Percentiles rank a stretch among this genome's conserved stretches.
Evolutionary conservation across 2,888 invertebrate species (phyloP).

Genomic region (Dichetophora obliterata): DNA sequence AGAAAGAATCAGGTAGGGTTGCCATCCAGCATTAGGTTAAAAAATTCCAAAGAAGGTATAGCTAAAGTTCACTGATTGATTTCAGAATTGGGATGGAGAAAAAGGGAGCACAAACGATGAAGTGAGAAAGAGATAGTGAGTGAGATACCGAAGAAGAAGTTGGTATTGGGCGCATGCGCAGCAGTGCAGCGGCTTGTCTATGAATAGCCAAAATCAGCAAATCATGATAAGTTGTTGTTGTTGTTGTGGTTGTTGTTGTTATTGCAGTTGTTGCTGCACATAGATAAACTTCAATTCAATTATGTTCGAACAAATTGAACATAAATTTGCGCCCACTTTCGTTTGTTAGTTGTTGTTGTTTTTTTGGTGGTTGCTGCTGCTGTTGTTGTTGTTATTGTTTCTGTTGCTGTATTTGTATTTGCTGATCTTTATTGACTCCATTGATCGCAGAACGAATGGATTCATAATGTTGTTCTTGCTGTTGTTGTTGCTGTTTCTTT

Average conservation of each 20-base stretch:
- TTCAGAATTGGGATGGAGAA: neutral
- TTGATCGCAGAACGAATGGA: neutral
- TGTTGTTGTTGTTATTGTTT: neutral
- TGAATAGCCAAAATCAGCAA: neutral
- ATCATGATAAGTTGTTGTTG: constrained; percentile 16
- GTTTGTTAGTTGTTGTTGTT: constrained; percentile 5
- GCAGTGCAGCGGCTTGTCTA: neutral
- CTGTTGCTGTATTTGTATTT: constrained; percentile 1
- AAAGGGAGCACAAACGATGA: neutral
- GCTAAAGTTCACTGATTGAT: constrained; percentile 24
- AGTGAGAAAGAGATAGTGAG: neutral
- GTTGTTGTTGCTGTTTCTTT: neutral
- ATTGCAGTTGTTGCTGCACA: neutral
- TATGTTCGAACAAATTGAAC: constrained; percentile 35
- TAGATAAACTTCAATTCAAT: constrained; percentile 26
- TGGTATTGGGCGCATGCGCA: neutral
- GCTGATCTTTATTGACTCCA: neutral
- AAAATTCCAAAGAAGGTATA: constrained; percentile 21
- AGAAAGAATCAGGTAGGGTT: neutral
- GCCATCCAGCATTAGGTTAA: neutral
- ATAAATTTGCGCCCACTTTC: constrained; percentile 38
- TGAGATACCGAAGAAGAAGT: neutral
- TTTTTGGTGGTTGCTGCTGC: neutral
- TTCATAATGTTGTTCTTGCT: neutral
- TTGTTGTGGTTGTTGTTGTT: constrained; percentile 26